A percentile compares a stretch with the other conserved stretches of the same genome.
Conservation (phyloP, 1,140 invertebrate genomes). For the Lucilia sericata region DNA sequence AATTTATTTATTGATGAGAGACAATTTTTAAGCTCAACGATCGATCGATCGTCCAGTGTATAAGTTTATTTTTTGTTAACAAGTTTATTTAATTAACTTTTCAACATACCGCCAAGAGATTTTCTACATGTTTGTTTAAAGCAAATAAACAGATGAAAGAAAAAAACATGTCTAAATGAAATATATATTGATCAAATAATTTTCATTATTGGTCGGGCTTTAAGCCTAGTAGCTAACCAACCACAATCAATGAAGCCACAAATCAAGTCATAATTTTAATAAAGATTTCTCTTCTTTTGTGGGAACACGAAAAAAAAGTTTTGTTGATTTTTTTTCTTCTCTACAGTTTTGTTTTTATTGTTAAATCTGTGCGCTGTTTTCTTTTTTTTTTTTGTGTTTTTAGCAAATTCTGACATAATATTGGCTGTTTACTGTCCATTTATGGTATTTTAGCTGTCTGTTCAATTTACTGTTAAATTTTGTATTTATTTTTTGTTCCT, state of each 20-base stretch:
- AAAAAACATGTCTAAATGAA: no score
- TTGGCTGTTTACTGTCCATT: conserved; percentile 37
- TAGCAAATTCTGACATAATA: conserved; percentile 16
- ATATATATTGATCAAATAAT: no score
- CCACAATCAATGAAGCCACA: background rate
- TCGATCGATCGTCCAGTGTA: no score
- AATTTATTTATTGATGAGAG: no score
- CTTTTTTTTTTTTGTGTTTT: background rate
- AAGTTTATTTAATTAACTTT: conserved; percentile 8
- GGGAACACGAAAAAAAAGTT: no score
- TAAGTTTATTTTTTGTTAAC: background rate
- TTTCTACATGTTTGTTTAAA: background rate
- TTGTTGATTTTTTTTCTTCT: background rate
- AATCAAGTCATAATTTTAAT: background rate
- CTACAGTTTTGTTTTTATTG: background rate
- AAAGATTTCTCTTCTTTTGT: background rate
- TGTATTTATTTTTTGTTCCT: background rate
- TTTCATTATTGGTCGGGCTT: background rate
- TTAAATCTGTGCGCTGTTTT: background rate
- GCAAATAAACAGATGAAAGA: background rate
- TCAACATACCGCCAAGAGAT: background rate
- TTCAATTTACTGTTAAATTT: conserved; percentile 14
- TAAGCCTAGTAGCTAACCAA: background rate
- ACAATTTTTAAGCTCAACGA: no score
- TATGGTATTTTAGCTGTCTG: conserved; percentile 30